Percentiles rank a stretch among this genome's conserved stretches.
Evolutionary conservation across 2,888 invertebrate genomes (phyloP).

Genomic region (Copidosoma aretas): DNA sequence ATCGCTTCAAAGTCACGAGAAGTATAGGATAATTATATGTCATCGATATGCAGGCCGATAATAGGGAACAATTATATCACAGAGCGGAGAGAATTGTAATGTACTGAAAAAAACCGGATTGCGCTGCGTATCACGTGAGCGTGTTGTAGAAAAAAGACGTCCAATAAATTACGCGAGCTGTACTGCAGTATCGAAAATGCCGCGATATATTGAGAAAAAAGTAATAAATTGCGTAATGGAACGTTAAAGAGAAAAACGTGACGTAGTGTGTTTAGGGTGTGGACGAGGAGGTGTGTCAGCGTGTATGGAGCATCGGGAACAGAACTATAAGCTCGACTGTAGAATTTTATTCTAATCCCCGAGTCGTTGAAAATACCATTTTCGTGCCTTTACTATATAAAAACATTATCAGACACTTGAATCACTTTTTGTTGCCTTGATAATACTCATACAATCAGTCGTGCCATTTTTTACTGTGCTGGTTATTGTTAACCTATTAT

Average conservation of each 20-base stretch:
- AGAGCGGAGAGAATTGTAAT: conserved; percentile 9
- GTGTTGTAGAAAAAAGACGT: too few relatives aligned
- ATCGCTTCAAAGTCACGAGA: not conserved
- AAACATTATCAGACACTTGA: too few relatives aligned
- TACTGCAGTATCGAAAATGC: too few relatives aligned
- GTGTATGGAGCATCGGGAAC: conserved; percentile 14
- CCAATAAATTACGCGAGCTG: too few relatives aligned
- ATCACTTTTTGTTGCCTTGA: too few relatives aligned
- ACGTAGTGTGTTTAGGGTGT: conserved; percentile 25
- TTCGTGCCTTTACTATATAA: too few relatives aligned
- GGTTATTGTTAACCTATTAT: too few relatives aligned
- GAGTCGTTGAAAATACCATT: too few relatives aligned
- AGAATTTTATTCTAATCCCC: too few relatives aligned
- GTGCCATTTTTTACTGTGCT: too few relatives aligned
- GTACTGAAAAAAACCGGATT: conserved; percentile 7
- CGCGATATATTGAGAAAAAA: conserved; percentile 5
- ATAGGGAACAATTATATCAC: conserved; percentile 10
- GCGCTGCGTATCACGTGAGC: not conserved
- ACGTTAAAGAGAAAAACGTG: conserved; percentile 7
- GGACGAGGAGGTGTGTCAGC: conserved; percentile 32
- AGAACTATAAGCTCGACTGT: not conserved
- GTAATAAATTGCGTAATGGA: conserved; percentile 14
- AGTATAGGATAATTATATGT: not conserved
- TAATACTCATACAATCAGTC: too few relatives aligned
- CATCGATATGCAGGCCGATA: conserved; percentile 1